phyloP scores from a whole-genome alignment of 2,888 invertebrate genomes.

The Leptogaster cylindrica region DNA sequence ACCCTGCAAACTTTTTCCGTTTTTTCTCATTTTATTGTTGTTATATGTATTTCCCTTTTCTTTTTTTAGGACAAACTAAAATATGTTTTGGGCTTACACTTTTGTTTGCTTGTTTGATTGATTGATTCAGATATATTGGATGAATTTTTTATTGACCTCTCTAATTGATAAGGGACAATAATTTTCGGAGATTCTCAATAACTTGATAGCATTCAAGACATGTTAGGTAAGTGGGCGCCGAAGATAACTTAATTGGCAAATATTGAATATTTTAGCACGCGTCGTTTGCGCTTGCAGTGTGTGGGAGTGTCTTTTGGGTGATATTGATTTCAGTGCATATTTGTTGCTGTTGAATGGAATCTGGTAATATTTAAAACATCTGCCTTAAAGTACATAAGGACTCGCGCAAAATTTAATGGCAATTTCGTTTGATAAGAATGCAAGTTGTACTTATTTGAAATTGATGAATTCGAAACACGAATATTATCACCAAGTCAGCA shows the following conservation, averaged over 20 bases:
- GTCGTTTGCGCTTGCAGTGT: conserved; percentile 31
- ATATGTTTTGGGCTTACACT: too few relatives aligned
- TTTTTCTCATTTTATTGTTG: neutral
- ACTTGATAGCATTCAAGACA: neutral
- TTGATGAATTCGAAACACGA: too few relatives aligned
- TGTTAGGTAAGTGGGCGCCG: too few relatives aligned
- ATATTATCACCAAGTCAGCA: too few relatives aligned
- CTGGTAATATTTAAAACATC: neutral
- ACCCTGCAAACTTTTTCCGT: conserved; percentile 19
- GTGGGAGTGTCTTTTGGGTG: conserved; percentile 11
- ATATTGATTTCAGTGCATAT: neutral
- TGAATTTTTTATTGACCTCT: neutral
- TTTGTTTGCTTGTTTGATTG: conserved; percentile 21
- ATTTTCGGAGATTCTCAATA: conserved; percentile 5
- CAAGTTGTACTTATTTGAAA: too few relatives aligned
- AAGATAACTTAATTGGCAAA: conserved; percentile 20
- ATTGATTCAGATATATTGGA: conserved; percentile 16
- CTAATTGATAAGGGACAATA: conserved; percentile 11
- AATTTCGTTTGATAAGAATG: too few relatives aligned
- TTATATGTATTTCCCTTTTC: neutral
- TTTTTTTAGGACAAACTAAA: neutral
- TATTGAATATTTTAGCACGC: conserved; percentile 18
- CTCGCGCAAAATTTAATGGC: too few relatives aligned
- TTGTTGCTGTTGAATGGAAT: neutral
- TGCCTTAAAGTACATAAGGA: too few relatives aligned